Percentiles rank a stretch among this genome's conserved stretches.
phyloP scores from a whole-genome alignment of 2,113 vertebrate genomes.

The Grammomys surdaster region DNA sequence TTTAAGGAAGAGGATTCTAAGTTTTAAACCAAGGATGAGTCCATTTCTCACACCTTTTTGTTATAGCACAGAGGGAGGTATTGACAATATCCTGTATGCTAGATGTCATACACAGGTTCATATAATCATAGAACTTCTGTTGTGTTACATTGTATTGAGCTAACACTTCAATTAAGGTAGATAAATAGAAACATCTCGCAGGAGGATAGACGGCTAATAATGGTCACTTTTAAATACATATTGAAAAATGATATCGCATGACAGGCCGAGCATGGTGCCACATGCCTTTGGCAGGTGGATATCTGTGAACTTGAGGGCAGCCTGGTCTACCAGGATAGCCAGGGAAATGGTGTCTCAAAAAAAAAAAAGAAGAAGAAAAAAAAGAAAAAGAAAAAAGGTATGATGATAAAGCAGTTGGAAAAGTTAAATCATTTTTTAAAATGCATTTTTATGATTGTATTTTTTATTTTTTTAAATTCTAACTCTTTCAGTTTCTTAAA shows the following conservation, averaged over 20 bases:
- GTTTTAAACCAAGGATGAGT: slow-evolving; percentile 44
- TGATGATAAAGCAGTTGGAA: not conserved
- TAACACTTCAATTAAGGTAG: not conserved
- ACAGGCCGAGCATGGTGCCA: not conserved
- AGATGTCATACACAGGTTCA: not conserved
- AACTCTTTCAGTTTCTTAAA: not conserved
- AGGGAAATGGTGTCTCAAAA: no score
- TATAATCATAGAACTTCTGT: not conserved
- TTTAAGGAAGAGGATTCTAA: slow-evolving; percentile 20
- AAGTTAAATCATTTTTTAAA: slow-evolving; percentile 6
- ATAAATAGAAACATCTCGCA: not conserved
- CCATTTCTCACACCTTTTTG: not conserved
- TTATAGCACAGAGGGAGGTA: not conserved
- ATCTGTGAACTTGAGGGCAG: no score
- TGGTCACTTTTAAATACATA: not conserved
- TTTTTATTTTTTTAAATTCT: not conserved
- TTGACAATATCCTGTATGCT: not conserved
- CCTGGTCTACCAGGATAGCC: no score
- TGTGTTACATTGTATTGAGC: not conserved
- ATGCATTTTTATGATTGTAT: not conserved
- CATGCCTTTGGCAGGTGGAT: no score
- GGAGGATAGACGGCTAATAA: slow-evolving; percentile 23
- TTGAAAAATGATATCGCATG: not conserved
- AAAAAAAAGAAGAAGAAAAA: not conserved
- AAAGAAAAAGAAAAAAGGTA: not conserved